phyloP scores from a whole-genome alignment of 2,113 vertebrate genomes.

The Tautogolabrus adspersus region DNA sequence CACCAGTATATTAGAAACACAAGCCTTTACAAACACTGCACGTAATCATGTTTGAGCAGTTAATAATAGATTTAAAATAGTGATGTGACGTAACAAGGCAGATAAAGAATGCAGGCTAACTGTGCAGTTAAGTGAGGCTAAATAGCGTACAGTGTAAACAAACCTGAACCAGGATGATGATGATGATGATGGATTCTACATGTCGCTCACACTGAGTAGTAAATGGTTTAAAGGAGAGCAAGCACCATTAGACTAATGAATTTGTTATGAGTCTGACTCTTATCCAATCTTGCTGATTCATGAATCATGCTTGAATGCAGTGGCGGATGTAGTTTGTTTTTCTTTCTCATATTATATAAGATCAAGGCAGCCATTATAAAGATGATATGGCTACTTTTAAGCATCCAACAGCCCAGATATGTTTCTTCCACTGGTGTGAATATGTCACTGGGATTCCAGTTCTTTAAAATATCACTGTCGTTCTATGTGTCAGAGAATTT shows the following conservation, averaged over 20 bases:
- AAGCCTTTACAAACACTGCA: background rate
- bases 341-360: background rate
- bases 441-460: background rate
- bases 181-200: constrained; percentile 5
- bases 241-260: constrained; percentile 41
- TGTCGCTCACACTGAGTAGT: background rate
- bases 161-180: background rate
- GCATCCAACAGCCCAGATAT: background rate
- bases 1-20: constrained; percentile 3
- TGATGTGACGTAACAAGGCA: background rate
- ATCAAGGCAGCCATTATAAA: background rate
- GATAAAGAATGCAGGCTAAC: background rate
- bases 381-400: background rate
- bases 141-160: background rate
- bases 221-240: background rate
- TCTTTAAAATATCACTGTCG: background rate
- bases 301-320: constrained; percentile 24
- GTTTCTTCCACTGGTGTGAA: background rate
- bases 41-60: background rate
- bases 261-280: constrained; percentile 43
- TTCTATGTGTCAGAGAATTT: no score
- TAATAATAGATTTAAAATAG: background rate
- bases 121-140: background rate
- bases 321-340: background rate
- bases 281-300: constrained; percentile 19